Conservation (phyloP, 2,797 vertebrate species). For the Muscicapa comitata region DNA sequence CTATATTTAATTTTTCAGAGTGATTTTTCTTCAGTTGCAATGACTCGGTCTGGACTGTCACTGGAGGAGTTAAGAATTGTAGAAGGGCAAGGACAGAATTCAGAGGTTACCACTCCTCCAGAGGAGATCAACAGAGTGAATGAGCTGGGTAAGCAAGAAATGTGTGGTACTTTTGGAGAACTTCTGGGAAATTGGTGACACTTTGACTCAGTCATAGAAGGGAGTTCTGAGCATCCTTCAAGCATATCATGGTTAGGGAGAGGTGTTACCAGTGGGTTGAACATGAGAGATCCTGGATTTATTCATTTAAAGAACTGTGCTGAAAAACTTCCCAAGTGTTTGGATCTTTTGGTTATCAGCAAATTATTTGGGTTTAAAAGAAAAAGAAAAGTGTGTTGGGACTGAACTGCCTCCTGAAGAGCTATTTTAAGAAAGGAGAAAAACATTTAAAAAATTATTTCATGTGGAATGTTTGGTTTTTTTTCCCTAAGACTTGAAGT, state of each 20-base stretch:
- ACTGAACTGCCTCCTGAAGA: background rate
- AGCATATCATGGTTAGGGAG: background rate
- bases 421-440: background rate
- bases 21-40: constrained; percentile 83
- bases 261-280: background rate
- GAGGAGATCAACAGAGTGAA: constrained; percentile 92
- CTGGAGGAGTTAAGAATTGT: constrained; percentile 95
- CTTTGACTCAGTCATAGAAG: background rate
- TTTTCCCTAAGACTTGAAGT: constrained; percentile 84
- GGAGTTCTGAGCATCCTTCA: background rate
- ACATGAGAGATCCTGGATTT: background rate
- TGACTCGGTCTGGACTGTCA: constrained; percentile 91
- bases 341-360: background rate
- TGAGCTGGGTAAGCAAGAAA: constrained; percentile 83
- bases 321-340: background rate
- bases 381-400: background rate
- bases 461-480: background rate
- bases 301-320: background rate
- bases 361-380: background rate
- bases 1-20: constrained; percentile 72
- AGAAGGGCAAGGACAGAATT: constrained; percentile 96
- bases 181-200: background rate
- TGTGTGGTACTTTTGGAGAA: background rate
- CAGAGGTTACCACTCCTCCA: constrained; percentile 89
- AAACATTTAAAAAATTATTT: too few species aligned